These are phyloP conservation scores for Agapostemon virescens DNA, from an alignment of 2,888 invertebrate genomes.

Conservation along the genomic window DNA sequence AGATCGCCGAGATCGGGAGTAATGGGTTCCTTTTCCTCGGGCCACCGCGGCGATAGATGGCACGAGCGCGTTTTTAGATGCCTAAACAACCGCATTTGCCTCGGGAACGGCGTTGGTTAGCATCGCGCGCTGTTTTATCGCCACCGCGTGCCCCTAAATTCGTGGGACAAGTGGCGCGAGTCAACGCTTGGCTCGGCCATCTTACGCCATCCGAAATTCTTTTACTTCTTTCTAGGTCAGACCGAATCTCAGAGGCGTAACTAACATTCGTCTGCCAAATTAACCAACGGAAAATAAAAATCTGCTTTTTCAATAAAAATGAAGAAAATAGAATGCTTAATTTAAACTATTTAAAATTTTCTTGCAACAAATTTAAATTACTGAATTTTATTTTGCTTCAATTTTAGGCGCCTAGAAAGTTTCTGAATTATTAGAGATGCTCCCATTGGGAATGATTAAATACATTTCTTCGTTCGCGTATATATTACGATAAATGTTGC, in stretches of 20 bases:
- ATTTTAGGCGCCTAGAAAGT: no score
- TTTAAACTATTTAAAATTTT: no score
- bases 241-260: not conserved
- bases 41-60: slow-evolving; percentile 53
- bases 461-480: no score
- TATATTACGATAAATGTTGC: no score
- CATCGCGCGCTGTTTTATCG: slow-evolving; percentile 44
- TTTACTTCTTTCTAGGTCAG: not conserved
- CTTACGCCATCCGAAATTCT: not conserved
- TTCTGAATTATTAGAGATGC: no score
- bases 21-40: slow-evolving; percentile 45
- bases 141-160: slow-evolving; percentile 44
- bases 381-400: no score
- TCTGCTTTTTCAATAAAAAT: not conserved
- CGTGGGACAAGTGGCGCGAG: slow-evolving; percentile 26
- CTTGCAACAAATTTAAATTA: no score
- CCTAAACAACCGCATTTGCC: slow-evolving; percentile 60
- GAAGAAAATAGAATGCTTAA: no score
- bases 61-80: slow-evolving; percentile 52
- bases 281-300: not conserved
- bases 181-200: slow-evolving; percentile 11
- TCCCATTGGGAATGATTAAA: no score
- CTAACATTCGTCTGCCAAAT: not conserved
- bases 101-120: slow-evolving; percentile 63
- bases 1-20: slow-evolving; percentile 61